Evolutionary conservation across 2,113 vertebrate genomes (phyloP).

Genomic region (Serilophus lunatus): DNA sequence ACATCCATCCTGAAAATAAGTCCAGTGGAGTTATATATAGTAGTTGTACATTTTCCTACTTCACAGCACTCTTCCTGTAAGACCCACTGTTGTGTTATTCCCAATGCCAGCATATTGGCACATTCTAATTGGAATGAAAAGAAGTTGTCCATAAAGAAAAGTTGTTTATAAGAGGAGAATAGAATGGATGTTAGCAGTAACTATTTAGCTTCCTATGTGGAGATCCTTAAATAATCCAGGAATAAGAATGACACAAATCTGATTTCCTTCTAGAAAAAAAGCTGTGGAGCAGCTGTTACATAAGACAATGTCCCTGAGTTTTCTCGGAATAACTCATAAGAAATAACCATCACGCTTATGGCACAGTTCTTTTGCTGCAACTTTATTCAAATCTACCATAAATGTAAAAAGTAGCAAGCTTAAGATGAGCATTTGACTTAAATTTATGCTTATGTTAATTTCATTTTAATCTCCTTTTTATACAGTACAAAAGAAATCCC

Average conservation of each 20-base stretch:
- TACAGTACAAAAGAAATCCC: neutral
- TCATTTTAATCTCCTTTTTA: neutral
- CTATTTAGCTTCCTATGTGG: neutral
- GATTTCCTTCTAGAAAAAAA: neutral
- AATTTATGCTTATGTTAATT: neutral
- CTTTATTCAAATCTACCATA: neutral
- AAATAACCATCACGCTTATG: neutral
- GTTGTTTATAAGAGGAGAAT: neutral
- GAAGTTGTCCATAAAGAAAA: neutral
- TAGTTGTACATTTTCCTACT: neutral
- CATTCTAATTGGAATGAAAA: neutral
- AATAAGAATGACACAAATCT: neutral
- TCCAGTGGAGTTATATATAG: neutral
- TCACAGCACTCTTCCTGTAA: neutral
- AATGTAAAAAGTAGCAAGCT: neutral
- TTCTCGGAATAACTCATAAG: neutral
- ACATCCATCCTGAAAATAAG: neutral
- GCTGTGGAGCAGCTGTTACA: neutral
- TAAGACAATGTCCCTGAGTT: neutral
- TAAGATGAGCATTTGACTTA: neutral
- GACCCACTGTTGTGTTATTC: neutral
- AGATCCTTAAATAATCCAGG: neutral
- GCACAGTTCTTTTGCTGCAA: neutral
- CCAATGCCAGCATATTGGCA: neutral
- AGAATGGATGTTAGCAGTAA: neutral